Evolutionary conservation across 1,140 invertebrate species (phyloP), one percentile per base, ranked within the genome.

Genomic region (Drosophila equinoxialis): DNA sequence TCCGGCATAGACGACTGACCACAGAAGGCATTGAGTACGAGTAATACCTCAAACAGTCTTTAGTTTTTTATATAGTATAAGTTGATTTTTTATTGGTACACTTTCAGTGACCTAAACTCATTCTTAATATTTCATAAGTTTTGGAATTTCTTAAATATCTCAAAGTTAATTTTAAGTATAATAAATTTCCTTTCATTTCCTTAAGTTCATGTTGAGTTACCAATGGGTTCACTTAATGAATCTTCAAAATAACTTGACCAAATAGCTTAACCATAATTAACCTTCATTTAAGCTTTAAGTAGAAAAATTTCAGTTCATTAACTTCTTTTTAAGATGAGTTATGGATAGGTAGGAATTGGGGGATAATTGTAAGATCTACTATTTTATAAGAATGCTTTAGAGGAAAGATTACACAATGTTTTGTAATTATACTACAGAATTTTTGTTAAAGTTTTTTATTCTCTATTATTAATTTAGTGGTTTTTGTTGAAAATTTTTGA

Each of bases 1-100:
- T 14, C 13, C 11, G 65, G 64, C 81, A 68, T 80, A 77, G 54
- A 13, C 73, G 81, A 80, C 77, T 23, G 8, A 10, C 35, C 14
- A 3, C 13, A 4, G 1, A 14, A 11, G 10, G 10, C 6, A 5
- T 33, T 13, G n/a, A 7, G 17, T 10, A 39, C 17, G 17, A 17
- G 1, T 30, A 51, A 17, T 0, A 17, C 6, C 2, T 39, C 1
- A 39, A 39, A 5, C 4, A 13, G 37, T 23, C 3, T 10, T 10
- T 20, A 23, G 8, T 11, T 1, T 51, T 48, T 26, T 4, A 6
- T 30, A 1, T 30, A 6, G 1, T 30, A 6, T 6, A 1, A 6
- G 0, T 48, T 48, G 14, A 48, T 45, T 45, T 45, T 26, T 26
- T 26, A 26, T 30, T 30, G 30, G 6, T 30, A 30, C 5, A 30